These are phyloP conservation scores for Hippasteria phrygiana DNA, from an alignment of 53 echinoderm and acorn worm genomes.

Conservation along the genomic window DNA sequence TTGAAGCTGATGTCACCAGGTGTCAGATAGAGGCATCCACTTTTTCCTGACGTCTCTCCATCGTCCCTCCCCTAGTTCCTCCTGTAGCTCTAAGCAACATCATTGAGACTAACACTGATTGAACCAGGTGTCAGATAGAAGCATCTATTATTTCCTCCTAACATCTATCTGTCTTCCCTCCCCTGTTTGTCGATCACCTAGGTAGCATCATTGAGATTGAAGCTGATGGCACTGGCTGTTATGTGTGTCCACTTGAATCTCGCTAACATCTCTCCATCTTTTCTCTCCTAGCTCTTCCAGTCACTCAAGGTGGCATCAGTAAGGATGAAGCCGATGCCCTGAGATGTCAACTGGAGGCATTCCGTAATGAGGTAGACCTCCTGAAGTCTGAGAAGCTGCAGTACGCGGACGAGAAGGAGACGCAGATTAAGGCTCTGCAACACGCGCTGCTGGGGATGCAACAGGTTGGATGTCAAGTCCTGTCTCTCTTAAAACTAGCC, in stretches of 20 bases:
- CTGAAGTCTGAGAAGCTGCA: conserved; percentile 59
- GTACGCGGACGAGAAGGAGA: conserved; percentile 87
- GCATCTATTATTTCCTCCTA: no score
- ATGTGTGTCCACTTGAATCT: not conserved
- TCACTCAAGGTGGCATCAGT: conserved; percentile 5
- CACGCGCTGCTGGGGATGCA: conserved; percentile 92
- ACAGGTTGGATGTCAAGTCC: conserved; percentile 75
- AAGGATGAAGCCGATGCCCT: conserved; percentile 73
- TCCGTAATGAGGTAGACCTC: conserved; percentile 75
- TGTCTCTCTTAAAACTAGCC: not conserved
- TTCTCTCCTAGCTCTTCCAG: not conserved
- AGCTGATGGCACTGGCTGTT: not conserved
- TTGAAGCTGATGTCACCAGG: no score
- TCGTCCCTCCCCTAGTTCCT: no score
- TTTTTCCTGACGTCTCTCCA: no score
- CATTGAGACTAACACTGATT: no score
- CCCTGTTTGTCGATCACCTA: no score
- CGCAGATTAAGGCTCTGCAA: conserved; percentile 93
- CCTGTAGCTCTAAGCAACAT: no score
- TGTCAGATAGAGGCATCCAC: no score
- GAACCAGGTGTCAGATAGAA: no score
- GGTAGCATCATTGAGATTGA: no score
- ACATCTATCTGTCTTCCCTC: no score
- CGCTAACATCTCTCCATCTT: no score
- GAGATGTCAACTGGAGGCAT: conserved; percentile 84